phyloP scores from a whole-genome alignment of 2,797 vertebrate genomes.

The Lycodopsis pacificus region DNA sequence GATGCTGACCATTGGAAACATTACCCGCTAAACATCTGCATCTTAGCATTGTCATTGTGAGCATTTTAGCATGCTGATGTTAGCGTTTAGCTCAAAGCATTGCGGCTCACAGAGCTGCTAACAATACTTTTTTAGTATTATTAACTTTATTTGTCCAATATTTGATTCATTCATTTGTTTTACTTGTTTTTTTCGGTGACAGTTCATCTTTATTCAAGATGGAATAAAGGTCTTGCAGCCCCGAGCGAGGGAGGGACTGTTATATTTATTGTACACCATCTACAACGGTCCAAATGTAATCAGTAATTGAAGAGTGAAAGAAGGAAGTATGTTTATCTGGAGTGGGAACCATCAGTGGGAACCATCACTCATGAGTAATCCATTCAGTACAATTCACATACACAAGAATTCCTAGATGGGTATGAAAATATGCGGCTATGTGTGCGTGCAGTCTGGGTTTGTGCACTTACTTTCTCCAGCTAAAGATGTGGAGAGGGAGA shows the following conservation, averaged over 20 bases:
- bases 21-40: not conserved
- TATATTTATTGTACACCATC: not conserved
- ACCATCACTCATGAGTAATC: slow-evolving; percentile 37
- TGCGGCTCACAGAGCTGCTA: not conserved
- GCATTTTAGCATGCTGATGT: not conserved
- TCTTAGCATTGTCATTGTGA: not conserved
- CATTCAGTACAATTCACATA: slow-evolving; percentile 39
- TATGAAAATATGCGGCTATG: slow-evolving; percentile 47
- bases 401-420: slow-evolving; percentile 54
- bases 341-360: too few species aligned
- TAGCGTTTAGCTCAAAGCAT: not conserved
- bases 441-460: slow-evolving; percentile 36
- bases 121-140: not conserved
- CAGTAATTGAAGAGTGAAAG: slow-evolving; percentile 33
- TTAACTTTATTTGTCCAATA: not conserved
- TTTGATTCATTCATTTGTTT: not conserved
- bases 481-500: slow-evolving; percentile 36
- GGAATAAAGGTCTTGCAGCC: not conserved
- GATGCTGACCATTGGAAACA: not conserved
- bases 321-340: not conserved
- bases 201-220: not conserved
- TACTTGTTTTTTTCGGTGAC: not conserved
- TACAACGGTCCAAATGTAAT: slow-evolving; percentile 38
- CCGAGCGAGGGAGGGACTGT: not conserved
- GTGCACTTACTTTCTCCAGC: slow-evolving; percentile 36